These are phyloP conservation scores for Aplysia californica DNA, from an alignment of 1,140 invertebrate species.

Conservation along the genomic window DNA sequence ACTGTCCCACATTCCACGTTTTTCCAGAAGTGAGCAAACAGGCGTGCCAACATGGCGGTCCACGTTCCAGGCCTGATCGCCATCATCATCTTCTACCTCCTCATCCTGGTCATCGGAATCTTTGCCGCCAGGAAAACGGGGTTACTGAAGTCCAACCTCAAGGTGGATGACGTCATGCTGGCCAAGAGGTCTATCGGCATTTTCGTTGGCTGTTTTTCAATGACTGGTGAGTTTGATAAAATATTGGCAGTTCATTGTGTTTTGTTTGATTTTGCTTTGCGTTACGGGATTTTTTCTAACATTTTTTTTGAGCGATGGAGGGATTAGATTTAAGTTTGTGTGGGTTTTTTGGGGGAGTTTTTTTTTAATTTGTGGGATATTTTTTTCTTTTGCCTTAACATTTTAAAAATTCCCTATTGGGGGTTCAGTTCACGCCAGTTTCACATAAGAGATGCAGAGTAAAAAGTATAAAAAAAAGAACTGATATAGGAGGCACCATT, in stretches of 20 bases:
- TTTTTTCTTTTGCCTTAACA: background rate
- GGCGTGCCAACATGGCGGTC: slow-evolving; percentile 43
- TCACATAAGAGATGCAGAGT: background rate
- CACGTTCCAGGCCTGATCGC: slow-evolving; percentile 80
- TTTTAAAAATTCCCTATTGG: background rate
- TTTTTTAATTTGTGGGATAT: background rate
- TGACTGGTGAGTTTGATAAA: slow-evolving; percentile 81
- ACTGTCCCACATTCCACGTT: too few species aligned
- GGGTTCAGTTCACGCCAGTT: background rate
- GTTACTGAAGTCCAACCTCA: slow-evolving; percentile 45
- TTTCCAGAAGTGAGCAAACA: too few species aligned
- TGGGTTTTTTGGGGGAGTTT: background rate
- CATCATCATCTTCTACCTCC: slow-evolving; percentile 92
- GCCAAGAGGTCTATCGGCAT: slow-evolving; percentile 94
- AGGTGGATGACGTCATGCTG: slow-evolving; percentile 94
- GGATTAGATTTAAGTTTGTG: background rate
- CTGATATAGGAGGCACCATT: too few species aligned
- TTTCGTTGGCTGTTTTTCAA: slow-evolving; percentile 98
- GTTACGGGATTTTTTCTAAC: background rate
- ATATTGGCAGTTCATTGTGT: background rate
- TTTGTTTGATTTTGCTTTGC: background rate
- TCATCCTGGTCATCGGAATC: slow-evolving; percentile 92
- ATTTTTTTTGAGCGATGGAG: background rate
- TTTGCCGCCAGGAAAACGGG: slow-evolving; percentile 90
- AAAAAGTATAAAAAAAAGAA: too few species aligned